Percentiles rank a stretch among this genome's conserved stretches.
phyloP scores from a whole-genome alignment of 2,797 vertebrate species.

The Gymnoscopelus braueri region DNA sequence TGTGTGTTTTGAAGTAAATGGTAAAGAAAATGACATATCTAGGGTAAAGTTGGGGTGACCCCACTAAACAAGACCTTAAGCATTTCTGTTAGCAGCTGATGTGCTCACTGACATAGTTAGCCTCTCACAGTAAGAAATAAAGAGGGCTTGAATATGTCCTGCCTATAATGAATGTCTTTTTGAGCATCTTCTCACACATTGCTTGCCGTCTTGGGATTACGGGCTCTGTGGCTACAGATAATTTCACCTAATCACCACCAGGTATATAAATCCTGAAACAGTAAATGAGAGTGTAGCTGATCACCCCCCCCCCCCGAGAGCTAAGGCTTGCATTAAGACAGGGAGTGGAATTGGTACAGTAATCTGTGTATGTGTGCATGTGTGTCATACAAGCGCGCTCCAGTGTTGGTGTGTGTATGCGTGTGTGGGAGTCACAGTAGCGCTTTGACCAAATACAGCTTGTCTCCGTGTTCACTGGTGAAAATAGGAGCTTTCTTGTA shows the following conservation, averaged over 20 bases:
- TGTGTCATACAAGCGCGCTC: conserved; percentile 32
- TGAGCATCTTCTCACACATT: conserved; percentile 32
- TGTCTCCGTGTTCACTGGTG: conserved; percentile 97
- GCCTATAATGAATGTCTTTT: conserved; percentile 20
- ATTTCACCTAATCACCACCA: conserved; percentile 23
- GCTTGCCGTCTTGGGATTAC: conserved; percentile 17
- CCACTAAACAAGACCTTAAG: conserved; percentile 53
- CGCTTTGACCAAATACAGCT: conserved; percentile 95
- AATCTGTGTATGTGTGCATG: conserved; percentile 24
- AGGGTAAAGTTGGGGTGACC: conserved; percentile 37
- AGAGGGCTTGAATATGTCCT: conserved; percentile 26
- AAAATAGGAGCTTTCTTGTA: conserved; percentile 99
- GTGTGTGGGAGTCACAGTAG: conserved; percentile 85
- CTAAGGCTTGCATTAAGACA: conserved; percentile 71
- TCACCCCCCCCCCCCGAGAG: conserved; percentile 26
- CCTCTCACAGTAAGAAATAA: conserved; percentile 26
- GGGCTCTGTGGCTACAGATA: conserved; percentile 17
- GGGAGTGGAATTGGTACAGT: conserved; percentile 55
- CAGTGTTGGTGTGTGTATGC: conserved; percentile 56
- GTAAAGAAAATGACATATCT: conserved; percentile 56
- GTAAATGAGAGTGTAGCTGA: conserved; percentile 37
- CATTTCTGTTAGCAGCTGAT: conserved; percentile 53
- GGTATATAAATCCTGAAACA: conserved; percentile 18
- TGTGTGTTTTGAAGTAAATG: conserved; percentile 48
- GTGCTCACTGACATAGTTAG: conserved; percentile 41